phyloP scores from a whole-genome alignment of 2,113 vertebrate species.

The Erinaceus europaeus region DNA sequence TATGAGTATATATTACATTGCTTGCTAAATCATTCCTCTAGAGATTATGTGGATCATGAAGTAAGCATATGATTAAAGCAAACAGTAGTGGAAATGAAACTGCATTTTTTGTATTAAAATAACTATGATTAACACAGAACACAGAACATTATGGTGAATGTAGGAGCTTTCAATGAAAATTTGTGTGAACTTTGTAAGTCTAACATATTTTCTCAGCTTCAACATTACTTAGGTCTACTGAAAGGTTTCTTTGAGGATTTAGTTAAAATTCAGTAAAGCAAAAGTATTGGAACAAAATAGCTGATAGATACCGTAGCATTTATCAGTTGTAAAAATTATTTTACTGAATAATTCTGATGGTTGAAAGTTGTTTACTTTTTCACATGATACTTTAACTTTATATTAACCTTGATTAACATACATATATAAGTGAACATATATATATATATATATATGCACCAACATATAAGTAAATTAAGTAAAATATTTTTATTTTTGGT shows the following conservation, averaged over 20 bases:
- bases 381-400: neutral
- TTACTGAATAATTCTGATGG: neutral
- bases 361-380: neutral
- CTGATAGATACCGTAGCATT: neutral
- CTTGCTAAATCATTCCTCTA: neutral
- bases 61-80: neutral
- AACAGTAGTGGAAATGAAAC: neutral
- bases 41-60: neutral
- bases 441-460: neutral
- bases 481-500: neutral
- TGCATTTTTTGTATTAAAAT: neutral
- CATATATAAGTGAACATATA: neutral
- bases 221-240: neutral
- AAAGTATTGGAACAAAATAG: neutral
- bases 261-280: constrained; percentile 1
- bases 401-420: neutral
- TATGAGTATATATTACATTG: neutral
- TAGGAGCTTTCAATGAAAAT: neutral
- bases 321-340: neutral
- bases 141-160: neutral
- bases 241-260: neutral
- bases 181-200: neutral
- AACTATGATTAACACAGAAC: neutral
- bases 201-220: neutral
- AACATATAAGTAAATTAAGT: neutral